phyloP scores from a whole-genome alignment of 2,113 vertebrate genomes.

The Mastomys coucha region DNA sequence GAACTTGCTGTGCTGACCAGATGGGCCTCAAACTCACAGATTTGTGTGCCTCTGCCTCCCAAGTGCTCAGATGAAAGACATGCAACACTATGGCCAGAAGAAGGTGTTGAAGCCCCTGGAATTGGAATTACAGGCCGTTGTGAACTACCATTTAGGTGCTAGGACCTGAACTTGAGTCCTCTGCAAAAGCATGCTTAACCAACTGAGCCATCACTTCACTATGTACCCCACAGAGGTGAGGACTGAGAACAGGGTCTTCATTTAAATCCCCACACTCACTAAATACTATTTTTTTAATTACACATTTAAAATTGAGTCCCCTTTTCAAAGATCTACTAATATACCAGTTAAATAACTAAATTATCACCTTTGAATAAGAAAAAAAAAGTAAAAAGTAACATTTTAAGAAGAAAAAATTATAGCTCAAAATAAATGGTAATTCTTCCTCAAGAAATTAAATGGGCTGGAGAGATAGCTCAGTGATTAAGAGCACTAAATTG shows the following conservation, averaged over 20 bases:
- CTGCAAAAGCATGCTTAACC: not conserved
- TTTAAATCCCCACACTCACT: not conserved
- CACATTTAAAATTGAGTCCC: slow-evolving; percentile 60
- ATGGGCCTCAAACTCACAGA: not conserved
- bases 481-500: not conserved
- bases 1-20: not conserved
- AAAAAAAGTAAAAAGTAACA: not conserved
- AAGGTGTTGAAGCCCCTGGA: not conserved
- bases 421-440: slow-evolving; percentile 61
- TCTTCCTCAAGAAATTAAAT: not conserved
- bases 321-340: slow-evolving; percentile 41
- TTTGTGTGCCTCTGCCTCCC: not conserved
- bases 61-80: not conserved
- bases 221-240: not conserved
- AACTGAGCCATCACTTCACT: not conserved
- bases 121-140: not conserved
- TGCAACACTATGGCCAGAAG: not conserved
- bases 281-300: slow-evolving; percentile 13
- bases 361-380: slow-evolving; percentile 40
- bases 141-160: not conserved
- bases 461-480: too few relatives aligned
- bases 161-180: not conserved
- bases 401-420: slow-evolving; percentile 3
- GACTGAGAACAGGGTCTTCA: not conserved
- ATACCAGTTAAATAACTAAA: slow-evolving; percentile 26